A percentile compares a stretch with the other conserved stretches of the same genome.
Conservation (phyloP, 1,140 invertebrate genomes). For the Colletes latitarsis region DNA sequence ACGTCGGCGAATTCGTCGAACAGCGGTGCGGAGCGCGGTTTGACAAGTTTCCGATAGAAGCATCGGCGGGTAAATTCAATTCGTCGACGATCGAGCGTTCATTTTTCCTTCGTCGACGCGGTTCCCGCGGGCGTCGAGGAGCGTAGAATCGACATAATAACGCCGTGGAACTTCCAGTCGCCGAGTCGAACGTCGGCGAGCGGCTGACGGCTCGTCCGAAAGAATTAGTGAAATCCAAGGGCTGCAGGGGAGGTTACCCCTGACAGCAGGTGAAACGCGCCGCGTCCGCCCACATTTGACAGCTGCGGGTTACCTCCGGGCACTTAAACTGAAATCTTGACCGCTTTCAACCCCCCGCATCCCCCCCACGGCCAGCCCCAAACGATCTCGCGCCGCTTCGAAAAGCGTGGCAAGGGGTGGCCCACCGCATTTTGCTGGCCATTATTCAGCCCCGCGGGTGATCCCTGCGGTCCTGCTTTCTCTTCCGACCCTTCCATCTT, state of each 20-base stretch:
- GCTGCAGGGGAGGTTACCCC: constrained; percentile 35
- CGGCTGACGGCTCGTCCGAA: constrained; percentile 28
- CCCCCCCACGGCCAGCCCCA: neutral
- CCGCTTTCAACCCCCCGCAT: constrained; percentile 15
- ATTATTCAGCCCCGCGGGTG: constrained; percentile 78
- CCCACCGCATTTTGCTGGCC: constrained; percentile 73
- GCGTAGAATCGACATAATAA: constrained; percentile 16
- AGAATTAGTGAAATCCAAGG: constrained; percentile 64
- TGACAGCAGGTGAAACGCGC: constrained; percentile 70
- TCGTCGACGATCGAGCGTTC: neutral
- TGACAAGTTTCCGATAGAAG: neutral
- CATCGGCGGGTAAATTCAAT: neutral
- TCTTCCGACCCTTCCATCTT: constrained; percentile 57
- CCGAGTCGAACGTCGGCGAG: neutral
- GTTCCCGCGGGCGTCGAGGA: neutral
- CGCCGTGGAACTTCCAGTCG: neutral
- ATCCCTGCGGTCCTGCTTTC: constrained; percentile 56
- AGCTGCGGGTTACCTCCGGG: constrained; percentile 69
- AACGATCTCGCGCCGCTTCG: constrained; percentile 59
- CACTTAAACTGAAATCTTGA: constrained; percentile 66
- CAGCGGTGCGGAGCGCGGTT: too few species aligned
- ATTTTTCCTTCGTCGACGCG: neutral
- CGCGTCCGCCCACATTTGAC: constrained; percentile 70
- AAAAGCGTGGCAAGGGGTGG: constrained; percentile 75
- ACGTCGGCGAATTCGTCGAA: too few species aligned